Evolutionary conservation across 2,113 vertebrate species (phyloP), one percentile per base, ranked within the genome.

Genomic region (Candoia aspera): DNA sequence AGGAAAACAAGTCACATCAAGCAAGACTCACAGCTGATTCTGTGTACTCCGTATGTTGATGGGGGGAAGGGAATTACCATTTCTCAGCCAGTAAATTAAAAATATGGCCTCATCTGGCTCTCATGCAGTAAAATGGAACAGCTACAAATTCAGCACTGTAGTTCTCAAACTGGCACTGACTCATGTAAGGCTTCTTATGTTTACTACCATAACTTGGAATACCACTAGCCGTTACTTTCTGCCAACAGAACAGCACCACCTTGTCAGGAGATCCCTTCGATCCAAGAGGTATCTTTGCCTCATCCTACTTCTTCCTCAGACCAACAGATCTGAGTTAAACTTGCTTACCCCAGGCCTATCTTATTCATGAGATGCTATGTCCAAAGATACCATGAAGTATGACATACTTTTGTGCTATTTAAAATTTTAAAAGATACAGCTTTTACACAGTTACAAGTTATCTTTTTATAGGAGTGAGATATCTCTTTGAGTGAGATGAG

Each of bases 361-460:
- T 59, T 92, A 19, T 87, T 62, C 12, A 64, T 92, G 68, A 88
- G 86, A 24, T n/a, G 83, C 2, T 54, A 11, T 90, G 29, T 57
- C 89, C 33, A 64, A 95, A 84, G 12, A 84, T 46, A 93, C 42
- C 53, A 64, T 54, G 49, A 60, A n/a, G 19, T 64, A 57, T 91
- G 64, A 23, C n/a, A 58, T 23, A 49, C 6, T 29, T 49, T 88
- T 59, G 79, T 60, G 53, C 33, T 84, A 42, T 37, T 15, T 85
- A 88, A 92, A 21, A 84, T 92, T 6, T 88, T 64, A 46, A 89
- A 89, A 93, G 33, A 59, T 90, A 46, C 9, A 92, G 89, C 37
- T 87, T 60, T 53, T 92, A 90, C 91, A 87, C 91, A 92, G 88
- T 37, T 60, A 83, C 24, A 90, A 6, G 21, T 26, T 3, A 2